Evolutionary conservation across 1,140 invertebrate genomes (phyloP).

Genomic region (Galendromus occidentalis): DNA sequence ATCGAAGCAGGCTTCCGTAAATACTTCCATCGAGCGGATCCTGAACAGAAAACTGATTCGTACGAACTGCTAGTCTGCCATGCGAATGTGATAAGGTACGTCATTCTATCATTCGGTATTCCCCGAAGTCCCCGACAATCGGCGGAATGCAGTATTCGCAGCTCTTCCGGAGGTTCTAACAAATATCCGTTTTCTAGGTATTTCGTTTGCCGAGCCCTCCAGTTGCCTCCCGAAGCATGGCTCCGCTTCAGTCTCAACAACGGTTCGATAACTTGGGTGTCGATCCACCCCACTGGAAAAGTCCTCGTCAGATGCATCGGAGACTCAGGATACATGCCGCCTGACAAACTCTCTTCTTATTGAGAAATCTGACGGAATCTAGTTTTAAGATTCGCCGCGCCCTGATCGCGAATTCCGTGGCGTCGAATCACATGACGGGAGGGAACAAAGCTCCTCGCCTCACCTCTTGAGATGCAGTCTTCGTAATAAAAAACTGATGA

Average conservation of each 20-base stretch:
- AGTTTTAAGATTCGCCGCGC: too few relatives aligned
- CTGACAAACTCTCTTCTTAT: constrained; percentile 37
- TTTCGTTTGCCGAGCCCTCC: constrained; percentile 55
- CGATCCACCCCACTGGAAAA: constrained; percentile 60
- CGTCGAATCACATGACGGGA: too few relatives aligned
- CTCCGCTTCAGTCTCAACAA: constrained; percentile 71
- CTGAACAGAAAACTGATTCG: constrained; percentile 52
- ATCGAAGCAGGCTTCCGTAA: constrained; percentile 90
- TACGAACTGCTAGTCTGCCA: constrained; percentile 90
- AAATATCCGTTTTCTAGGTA: background rate
- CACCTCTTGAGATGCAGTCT: too few relatives aligned
- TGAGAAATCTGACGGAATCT: too few relatives aligned
- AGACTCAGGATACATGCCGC: constrained; percentile 70
- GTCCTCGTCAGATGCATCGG: constrained; percentile 58
- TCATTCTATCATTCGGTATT: background rate
- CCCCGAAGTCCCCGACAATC: background rate
- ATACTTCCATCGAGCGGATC: constrained; percentile 72
- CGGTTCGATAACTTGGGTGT: constrained; percentile 77
- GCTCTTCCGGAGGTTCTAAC: background rate
- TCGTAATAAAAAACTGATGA: too few relatives aligned
- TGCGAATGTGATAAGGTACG: constrained; percentile 94
- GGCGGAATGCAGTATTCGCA: background rate
- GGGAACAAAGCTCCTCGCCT: too few relatives aligned
- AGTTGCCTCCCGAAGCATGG: constrained; percentile 93
- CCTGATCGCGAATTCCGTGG: too few relatives aligned